Base-by-base conservation (phyloP, 2,888 invertebrate species). In the Archips xylosteana region DNA sequence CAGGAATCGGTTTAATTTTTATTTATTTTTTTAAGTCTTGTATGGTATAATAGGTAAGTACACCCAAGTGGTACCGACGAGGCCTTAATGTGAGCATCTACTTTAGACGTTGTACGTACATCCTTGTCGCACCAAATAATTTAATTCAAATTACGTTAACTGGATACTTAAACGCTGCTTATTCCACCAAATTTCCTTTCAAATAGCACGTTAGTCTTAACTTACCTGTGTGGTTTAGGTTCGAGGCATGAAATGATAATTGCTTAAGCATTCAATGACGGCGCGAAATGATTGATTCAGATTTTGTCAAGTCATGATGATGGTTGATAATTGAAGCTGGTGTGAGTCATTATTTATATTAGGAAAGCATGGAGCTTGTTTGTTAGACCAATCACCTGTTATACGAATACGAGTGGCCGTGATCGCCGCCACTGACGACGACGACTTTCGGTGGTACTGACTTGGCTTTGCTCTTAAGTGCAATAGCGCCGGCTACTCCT, bases 401-500 rank as follows among this genome's bases (percentile, higher is more conserved):
- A 77, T 84, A 82, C 76, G 82, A 81, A 76, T 80, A 78, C 60
- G 74, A 65, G 74, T 77, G 72, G 71, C 75, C 76, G 70, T 67
- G 47, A 15, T 49, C 69, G 70, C 73, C 69, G 60, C 75, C 75
- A 74, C 72, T 59, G 57, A 61, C 70, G 75, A 64, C 69, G 73
- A 49, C 61, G 68, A 68, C 74, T 63, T 61, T 70, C 45, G 70
- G 63, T 34, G 76, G 78, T 71, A 82, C 86, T 82, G 82, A 83
- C 85, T 85, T 70, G 45, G 82, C 68, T 81, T 90, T 91, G 61
- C 82, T 80, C 81, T 93, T 93, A 8, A 90, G 86, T 1, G 92
- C 93, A 60, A 92, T 77, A 0, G 90, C 92, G 49, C 92, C 92
- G 6, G 82, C 90, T 1, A 90, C 86, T 69, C 89, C 92, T 3